Conservation (phyloP, 2,113 vertebrate species). For the Stigmatopora argus region DNA sequence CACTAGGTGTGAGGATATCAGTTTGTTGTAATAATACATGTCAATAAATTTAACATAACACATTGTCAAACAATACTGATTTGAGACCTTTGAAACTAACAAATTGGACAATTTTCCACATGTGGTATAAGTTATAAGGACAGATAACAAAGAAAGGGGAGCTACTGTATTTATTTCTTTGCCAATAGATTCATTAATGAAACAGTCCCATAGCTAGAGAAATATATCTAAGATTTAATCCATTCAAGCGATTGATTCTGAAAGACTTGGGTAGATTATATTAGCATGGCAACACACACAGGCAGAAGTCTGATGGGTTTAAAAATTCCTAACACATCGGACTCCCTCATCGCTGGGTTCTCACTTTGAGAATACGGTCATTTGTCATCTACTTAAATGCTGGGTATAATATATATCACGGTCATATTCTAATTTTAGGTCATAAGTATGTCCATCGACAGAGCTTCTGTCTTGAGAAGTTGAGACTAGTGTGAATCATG, state of each 20-base stretch:
- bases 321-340: background rate
- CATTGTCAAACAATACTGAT: too few species aligned
- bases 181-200: too few species aligned
- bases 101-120: too few species aligned
- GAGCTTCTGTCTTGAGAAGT: slow-evolving; percentile 33
- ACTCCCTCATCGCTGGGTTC: background rate
- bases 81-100: too few species aligned
- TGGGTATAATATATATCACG: background rate
- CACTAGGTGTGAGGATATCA: too few species aligned
- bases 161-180: too few species aligned
- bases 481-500: slow-evolving; percentile 59
- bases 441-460: slow-evolving; percentile 55
- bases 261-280: background rate
- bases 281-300: background rate
- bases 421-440: background rate
- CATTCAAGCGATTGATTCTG: background rate
- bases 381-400: background rate
- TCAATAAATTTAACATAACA: too few species aligned
- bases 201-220: too few species aligned
- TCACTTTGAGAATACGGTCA: background rate
- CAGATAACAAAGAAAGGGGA: too few species aligned
- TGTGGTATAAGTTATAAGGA: too few species aligned
- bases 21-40: too few species aligned
- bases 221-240: background rate
- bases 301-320: background rate